A percentile compares a stretch with the other conserved stretches of the same genome.
These are phyloP conservation scores for Corythucha ciliata DNA, from an alignment of 2,888 invertebrate species.

Conservation along the genomic window DNA sequence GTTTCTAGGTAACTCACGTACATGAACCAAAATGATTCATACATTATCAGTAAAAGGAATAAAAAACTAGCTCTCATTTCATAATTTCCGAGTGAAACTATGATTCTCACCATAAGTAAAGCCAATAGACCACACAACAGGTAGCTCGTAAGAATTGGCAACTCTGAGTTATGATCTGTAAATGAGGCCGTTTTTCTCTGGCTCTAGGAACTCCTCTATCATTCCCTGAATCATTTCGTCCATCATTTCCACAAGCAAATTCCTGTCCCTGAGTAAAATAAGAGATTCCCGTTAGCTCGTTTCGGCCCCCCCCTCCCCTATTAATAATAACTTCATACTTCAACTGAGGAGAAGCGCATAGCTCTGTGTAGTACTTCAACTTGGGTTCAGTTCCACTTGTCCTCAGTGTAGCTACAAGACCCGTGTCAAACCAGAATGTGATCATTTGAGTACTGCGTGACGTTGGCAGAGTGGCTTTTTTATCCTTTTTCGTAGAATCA, in stretches of 20 bases:
- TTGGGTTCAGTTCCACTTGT: slow-evolving; percentile 99
- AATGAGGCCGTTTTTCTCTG: slow-evolving; percentile 57
- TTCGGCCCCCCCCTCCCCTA: not conserved
- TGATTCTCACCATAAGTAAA: no score
- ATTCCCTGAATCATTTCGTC: slow-evolving; percentile 67
- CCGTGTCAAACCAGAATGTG: slow-evolving; percentile 81
- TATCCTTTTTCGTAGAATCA: slow-evolving; percentile 61
- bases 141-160: no score
- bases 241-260: slow-evolving; percentile 51
- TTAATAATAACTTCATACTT: slow-evolving; percentile 2
- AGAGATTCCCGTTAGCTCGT: not conserved
- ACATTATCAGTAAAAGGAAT: no score
- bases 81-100: no score
- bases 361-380: slow-evolving; percentile 95
- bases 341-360: slow-evolving; percentile 53
- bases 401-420: slow-evolving; percentile 75
- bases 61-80: no score
- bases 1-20: no score
- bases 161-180: no score
- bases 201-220: slow-evolving; percentile 71
- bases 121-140: no score
- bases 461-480: slow-evolving; percentile 59
- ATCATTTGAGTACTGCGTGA: slow-evolving; percentile 78
- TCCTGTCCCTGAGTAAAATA: slow-evolving; percentile 54
- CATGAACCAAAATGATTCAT: no score